Evolutionary conservation across 1,140 invertebrate species (phyloP), one percentile per base, ranked within the genome.

Genomic region (Lanistes nyassanus): DNA sequence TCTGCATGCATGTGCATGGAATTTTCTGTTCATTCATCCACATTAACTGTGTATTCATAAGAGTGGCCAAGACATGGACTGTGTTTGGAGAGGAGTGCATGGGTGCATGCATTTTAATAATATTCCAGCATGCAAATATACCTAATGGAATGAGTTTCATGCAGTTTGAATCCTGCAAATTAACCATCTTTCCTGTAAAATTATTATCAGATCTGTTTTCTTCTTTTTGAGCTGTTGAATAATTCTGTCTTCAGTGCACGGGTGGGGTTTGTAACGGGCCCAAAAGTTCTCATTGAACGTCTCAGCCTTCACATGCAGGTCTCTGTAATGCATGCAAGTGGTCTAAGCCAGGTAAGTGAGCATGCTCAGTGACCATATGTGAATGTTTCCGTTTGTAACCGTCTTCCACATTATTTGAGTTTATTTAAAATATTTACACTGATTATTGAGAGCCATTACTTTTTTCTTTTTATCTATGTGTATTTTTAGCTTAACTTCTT

Each of bases 281-380:
- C 87, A 0, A 81, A 80, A 13, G 76, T 80, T 26, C 65, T 88
- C 34, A 23, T 85, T 7, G 81, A 87, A 2, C 81, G 81, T 76
- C 72, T 88, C 6, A 53, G 74, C 26, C 69, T 84, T 29, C 94
- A 95, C 81, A 91, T 93, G 86, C 93, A 95, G 84, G 92, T 92
- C 58, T 93, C 94, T 62, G 91, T 93, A 76, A 87, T 95, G 36
- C 94, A 95, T 83, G 91, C 92, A 4, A 92, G 94, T 70, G 92
- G 93, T 9, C 84, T 95, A 26, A 93, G 94, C 2, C 94, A 95
- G 92, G 93, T 93, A 88, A 53, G 34, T 23, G 5, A 70, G 2
- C 21, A 5, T 21, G 11, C 13, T 11, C 34, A 29, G 58, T 29
- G 3, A 16, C 23, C 13, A 13, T 62, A 13, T 16, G 1, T 5